A percentile compares a stretch with the other conserved stretches of the same genome.
These are phyloP conservation scores for Drosophila ercepeae DNA, from an alignment of 1,140 invertebrate species.

Conservation along the genomic window DNA sequence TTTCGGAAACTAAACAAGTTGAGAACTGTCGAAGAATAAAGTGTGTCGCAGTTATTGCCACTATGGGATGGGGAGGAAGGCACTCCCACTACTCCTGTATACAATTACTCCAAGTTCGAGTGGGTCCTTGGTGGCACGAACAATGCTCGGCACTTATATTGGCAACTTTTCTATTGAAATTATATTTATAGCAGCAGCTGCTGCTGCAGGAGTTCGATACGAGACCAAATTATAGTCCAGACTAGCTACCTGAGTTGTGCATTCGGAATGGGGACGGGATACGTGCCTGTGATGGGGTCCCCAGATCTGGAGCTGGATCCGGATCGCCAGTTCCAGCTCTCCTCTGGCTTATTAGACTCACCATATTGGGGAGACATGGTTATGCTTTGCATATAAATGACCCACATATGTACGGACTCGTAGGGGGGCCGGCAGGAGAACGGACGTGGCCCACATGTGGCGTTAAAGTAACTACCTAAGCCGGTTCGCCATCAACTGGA, in stretches of 20 bases:
- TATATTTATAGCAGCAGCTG: conserved; percentile 48
- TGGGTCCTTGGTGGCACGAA: conserved; percentile 32
- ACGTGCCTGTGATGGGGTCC: conserved; percentile 30
- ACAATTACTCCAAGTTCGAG: conserved; percentile 29
- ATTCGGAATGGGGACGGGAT: conserved; percentile 18
- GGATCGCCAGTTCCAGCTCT: background rate
- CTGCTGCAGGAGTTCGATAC: conserved; percentile 25
- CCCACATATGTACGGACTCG: conserved; percentile 47
- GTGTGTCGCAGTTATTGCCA: background rate
- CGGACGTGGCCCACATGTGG: conserved; percentile 49
- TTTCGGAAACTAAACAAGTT: background rate
- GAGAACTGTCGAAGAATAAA: conserved; percentile 6
- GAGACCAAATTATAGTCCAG: conserved; percentile 48
- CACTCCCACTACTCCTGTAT: conserved; percentile 10
- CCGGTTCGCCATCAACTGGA: conserved; percentile 9
- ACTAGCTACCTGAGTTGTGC: conserved; percentile 42
- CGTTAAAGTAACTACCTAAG: conserved; percentile 23
- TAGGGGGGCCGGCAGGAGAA: conserved; percentile 5
- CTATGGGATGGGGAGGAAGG: background rate
- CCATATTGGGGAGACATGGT: conserved; percentile 61
- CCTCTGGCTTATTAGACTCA: conserved; percentile 63
- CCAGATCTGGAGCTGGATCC: background rate
- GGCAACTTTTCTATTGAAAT: conserved; percentile 59
- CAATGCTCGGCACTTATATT: conserved; percentile 46
- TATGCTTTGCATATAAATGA: conserved; percentile 79